These are phyloP conservation scores for Pelecanoides urinatrix DNA, from an alignment of 2,113 vertebrate species.

Conservation along the genomic window DNA sequence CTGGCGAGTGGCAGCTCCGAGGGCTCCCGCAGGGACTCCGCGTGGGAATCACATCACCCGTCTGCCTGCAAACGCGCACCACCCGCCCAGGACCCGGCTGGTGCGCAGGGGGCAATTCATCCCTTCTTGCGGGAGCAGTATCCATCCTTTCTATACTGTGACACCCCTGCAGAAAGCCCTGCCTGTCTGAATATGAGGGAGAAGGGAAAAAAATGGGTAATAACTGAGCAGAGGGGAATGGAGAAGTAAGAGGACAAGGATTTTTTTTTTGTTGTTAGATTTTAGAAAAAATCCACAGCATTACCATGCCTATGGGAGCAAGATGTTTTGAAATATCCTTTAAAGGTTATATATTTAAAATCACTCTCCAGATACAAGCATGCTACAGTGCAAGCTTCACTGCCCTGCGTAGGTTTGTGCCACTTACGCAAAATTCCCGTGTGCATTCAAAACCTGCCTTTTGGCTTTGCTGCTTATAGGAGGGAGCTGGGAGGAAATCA, in stretches of 20 bases:
- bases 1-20: not conserved
- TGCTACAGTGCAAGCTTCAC: not conserved
- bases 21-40: not conserved
- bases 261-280: not conserved
- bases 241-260: not conserved
- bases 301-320: not conserved
- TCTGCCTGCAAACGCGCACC: not conserved
- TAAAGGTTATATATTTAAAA: slow-evolving; percentile 27
- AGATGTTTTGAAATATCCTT: not conserved
- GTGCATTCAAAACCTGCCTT: slow-evolving; percentile 17
- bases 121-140: not conserved
- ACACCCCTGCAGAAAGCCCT: not conserved
- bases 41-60: fast-evolving
- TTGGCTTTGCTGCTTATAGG: slow-evolving; percentile 8
- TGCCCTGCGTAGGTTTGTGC: slow-evolving; percentile 34
- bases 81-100: not conserved
- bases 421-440: slow-evolving; percentile 1
- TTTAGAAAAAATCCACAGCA: not conserved
- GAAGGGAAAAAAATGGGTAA: not conserved
- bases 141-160: not conserved
- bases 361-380: not conserved
- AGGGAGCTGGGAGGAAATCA: slow-evolving; percentile 30
- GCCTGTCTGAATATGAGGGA: not conserved
- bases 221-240: not conserved
- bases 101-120: not conserved